These are phyloP conservation scores for Callaeas wilsoni DNA, from an alignment of 2,113 vertebrate species.

Conservation along the genomic window DNA sequence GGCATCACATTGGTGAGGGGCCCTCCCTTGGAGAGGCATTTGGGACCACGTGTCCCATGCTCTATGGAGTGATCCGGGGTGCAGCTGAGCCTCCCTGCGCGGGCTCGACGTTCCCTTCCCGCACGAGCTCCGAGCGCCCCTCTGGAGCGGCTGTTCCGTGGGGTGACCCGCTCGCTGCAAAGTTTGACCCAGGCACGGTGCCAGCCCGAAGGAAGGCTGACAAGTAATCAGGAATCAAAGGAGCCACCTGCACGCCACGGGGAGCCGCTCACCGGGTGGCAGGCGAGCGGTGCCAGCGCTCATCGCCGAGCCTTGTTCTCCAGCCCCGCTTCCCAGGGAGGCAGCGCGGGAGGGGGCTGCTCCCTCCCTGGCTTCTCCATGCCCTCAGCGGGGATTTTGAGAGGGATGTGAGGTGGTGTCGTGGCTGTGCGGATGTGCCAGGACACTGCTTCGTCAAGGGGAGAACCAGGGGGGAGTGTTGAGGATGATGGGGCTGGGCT, in stretches of 20 bases:
- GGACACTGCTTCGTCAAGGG: accelerated
- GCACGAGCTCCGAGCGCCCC: accelerated
- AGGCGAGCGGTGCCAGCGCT: slow-evolving; percentile 5
- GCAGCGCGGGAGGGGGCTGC: neutral
- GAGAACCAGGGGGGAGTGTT: accelerated
- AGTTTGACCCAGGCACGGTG: neutral
- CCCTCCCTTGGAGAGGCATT: neutral
- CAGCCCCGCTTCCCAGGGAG: neutral
- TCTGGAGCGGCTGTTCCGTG: neutral
- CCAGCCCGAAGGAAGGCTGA: neutral
- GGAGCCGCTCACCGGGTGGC: slow-evolving; percentile 20
- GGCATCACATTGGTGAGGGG: neutral
- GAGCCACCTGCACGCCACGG: slow-evolving; percentile 19
- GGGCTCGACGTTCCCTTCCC: accelerated
- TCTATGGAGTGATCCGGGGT: accelerated
- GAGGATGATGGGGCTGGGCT: neutral
- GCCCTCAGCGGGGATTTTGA: neutral
- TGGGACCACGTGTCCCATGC: neutral
- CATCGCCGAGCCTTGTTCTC: neutral
- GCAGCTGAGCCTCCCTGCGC: accelerated
- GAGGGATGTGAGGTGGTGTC: neutral
- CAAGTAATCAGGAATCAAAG: neutral
- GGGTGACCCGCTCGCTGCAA: neutral
- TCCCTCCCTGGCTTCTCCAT: neutral
- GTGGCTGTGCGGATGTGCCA: neutral